phyloP scores from a whole-genome alignment of 2,888 invertebrate genomes.

The Dynastes hyllus region DNA sequence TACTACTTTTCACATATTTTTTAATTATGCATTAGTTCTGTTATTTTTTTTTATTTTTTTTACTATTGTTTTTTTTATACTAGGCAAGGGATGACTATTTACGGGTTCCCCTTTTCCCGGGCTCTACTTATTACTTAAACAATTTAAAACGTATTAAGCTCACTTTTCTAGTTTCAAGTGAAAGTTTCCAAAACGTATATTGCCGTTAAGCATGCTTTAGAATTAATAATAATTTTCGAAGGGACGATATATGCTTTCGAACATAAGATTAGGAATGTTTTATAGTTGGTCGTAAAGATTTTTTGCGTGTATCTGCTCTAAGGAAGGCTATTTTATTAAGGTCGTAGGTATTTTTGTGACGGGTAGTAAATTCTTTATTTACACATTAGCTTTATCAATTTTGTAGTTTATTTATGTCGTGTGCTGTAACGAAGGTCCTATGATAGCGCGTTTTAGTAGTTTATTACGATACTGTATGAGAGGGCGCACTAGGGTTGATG shows the following conservation, averaged over 20 bases:
- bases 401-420: conserved; percentile 34
- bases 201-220: conserved; percentile 3
- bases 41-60: too few species aligned
- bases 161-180: background rate
- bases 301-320: conserved; percentile 33
- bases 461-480: background rate
- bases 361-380: conserved; percentile 44
- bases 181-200: background rate
- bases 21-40: too few species aligned
- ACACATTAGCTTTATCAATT: conserved; percentile 46
- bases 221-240: conserved; percentile 17
- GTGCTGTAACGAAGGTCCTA: background rate
- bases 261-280: conserved; percentile 43
- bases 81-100: too few species aligned
- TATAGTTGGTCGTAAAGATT: conserved; percentile 44
- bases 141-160: too few species aligned
- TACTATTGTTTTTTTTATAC: too few species aligned
- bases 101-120: too few species aligned
- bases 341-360: conserved; percentile 45
- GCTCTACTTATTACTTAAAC: too few species aligned
- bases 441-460: background rate
- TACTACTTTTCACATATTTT: too few species aligned
- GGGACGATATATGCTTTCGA: conserved; percentile 28
- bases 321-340: conserved; percentile 45
- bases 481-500: background rate